Base-by-base conservation (phyloP, 2,888 invertebrate species). In the Dolomedes plantarius region DNA sequence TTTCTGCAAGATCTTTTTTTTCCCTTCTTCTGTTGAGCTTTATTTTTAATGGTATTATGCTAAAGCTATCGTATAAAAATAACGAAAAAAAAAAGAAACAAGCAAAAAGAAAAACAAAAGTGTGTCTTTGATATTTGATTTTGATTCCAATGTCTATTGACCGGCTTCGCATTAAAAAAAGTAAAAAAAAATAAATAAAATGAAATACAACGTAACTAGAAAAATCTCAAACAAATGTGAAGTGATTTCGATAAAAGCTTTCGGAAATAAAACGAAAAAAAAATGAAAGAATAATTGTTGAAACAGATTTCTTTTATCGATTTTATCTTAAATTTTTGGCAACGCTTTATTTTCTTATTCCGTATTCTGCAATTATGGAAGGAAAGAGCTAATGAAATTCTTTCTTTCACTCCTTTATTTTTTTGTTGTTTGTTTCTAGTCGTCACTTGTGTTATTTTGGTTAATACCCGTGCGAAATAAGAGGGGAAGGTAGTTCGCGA, bases 231-330 rank as follows among this genome's bases (percentile, higher is more conserved):
- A 19, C 3, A 56, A 56, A 56, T 56, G 23, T 11, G 56, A 56
- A 56, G 56, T 56, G 56, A 56, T 56, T 56, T 56, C 56, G 56
- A 56, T 56, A 56, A 56, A 56, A 56, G 56, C 56, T 23, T 56
- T 56, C 11, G 19, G 19, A 56, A 56, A 23, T 3, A 5, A 23
- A 56, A 23, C 2, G 16, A 56, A 56, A 56, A 3, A 56, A 56
- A 23, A 23, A 56, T 23, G 23, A 56, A 23, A 56, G 23, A 56
- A 56, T 23, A 56, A 56, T 23, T 23, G 23, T 5, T 23, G 23
- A 56, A 56, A 56, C 19, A 56, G 19, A 56, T 56, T 56, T 56
- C 56, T 56, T 56, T 23, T 23, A 56, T 56, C 23, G 56, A 56
- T 56, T 56, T 56, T n/a, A 46, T 46, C 16, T 46, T 46, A 46